Percentiles rank a stretch among this genome's conserved stretches.
These are phyloP conservation scores for Ameiurus melas DNA, from an alignment of 2,113 vertebrate genomes.

Conservation along the genomic window DNA sequence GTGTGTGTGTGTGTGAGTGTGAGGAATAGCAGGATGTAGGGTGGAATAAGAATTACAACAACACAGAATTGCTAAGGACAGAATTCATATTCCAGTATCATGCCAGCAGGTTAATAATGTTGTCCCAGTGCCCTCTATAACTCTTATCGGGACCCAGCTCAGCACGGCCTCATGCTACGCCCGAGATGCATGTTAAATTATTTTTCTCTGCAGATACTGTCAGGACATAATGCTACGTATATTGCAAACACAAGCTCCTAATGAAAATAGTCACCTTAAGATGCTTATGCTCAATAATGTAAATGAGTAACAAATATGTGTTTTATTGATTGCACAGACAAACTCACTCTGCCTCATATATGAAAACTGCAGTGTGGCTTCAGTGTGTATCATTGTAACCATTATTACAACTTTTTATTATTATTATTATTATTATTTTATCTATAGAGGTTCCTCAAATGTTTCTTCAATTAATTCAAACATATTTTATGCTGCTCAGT, in stretches of 20 bases:
- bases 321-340: constrained; percentile 34
- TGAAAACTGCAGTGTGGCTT: not conserved
- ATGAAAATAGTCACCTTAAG: constrained; percentile 20
- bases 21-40: not conserved
- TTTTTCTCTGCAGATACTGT: constrained; percentile 28
- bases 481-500: not conserved
- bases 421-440: too few species aligned
- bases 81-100: constrained; percentile 45
- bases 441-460: not conserved
- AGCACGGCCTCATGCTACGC: not conserved
- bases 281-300: constrained; percentile 20
- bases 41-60: constrained; percentile 40
- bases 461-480: not conserved
- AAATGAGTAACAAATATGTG: constrained; percentile 27
- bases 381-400: not conserved
- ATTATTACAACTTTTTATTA: not conserved
- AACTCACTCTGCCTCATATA: constrained; percentile 4
- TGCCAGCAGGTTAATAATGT: constrained; percentile 28
- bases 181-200: constrained; percentile 21
- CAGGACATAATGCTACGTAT: not conserved
- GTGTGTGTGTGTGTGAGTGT: not conserved
- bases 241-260: constrained; percentile 29
- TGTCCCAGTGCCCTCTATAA: constrained; percentile 31
- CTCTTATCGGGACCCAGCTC: constrained; percentile 15
- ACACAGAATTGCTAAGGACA: constrained; percentile 7